Evolutionary conservation across 2,113 vertebrate genomes (phyloP).

Genomic region (Scomber colias): DNA sequence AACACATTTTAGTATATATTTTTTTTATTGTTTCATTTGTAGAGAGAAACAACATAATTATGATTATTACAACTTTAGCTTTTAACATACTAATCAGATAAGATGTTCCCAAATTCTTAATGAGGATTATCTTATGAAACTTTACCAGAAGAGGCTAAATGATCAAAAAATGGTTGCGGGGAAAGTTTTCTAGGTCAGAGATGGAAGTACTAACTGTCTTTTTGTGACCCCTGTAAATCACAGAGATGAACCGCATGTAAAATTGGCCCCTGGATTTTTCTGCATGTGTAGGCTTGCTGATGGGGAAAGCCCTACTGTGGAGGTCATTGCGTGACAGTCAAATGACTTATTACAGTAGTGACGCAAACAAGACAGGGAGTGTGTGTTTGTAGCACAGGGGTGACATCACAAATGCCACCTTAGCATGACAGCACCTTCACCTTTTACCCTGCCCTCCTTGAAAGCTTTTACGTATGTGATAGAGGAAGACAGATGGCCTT

Average conservation of each 20-base stretch:
- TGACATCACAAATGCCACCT: conserved; percentile 42
- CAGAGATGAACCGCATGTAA: neutral
- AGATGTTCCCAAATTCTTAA: no score
- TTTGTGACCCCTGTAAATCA: neutral
- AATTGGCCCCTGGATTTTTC: neutral
- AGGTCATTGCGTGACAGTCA: conserved; percentile 39
- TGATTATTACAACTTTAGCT: no score
- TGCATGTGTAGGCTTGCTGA: conserved; percentile 13
- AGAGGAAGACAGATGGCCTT: conserved; percentile 23
- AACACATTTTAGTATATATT: no score
- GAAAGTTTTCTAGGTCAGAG: no score
- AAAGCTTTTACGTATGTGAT: conserved; percentile 14
- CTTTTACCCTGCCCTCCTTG: conserved; percentile 36
- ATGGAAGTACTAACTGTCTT: no score
- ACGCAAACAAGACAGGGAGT: conserved; percentile 24
- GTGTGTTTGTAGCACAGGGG: neutral
- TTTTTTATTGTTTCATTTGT: no score
- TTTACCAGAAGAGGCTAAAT: no score
- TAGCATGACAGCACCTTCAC: conserved; percentile 53
- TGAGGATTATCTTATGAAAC: neutral
- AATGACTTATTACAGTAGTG: conserved; percentile 49
- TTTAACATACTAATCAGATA: no score
- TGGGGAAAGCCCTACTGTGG: conserved; percentile 36
- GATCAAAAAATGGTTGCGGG: neutral
- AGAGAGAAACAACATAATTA: no score